Evolutionary conservation across 2,113 vertebrate species (phyloP), one percentile per base, ranked within the genome.

Genomic region (Spermophilus dauricus): DNA sequence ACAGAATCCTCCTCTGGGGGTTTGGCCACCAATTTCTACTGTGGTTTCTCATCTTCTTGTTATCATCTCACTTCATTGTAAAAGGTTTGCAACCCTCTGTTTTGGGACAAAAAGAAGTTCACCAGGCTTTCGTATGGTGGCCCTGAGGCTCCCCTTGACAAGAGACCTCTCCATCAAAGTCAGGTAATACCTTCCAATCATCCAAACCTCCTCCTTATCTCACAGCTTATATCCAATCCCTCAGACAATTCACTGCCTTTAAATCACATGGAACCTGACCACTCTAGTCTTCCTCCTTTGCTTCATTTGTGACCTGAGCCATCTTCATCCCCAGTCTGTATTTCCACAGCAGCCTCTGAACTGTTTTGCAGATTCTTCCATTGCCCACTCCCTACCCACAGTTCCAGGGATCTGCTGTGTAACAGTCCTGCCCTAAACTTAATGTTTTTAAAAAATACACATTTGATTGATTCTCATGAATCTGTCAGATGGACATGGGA

Each of bases 1-100:
- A 85, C 87, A 77, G 18, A 93, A 91, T 87, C 42, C 42, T 81
- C 72, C 78, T 84, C 8, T 69, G 83, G 24, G n/a, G n/a, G 22
- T 65, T 86, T 84, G 65, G 48, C n/a, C 1, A n/a, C 20, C 39
- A 42, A 58, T 24, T 80, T 78, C 91, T 63, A 26, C 67, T 86
- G 56, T 82, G 37, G 45, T 53, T 76, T 88, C 77, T 91, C 45
- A 32, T 69, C 45, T 85, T 85, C 42, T 75, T 72, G 1, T 61
- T 48, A 56, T 28, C 24, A 12, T 67, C 18, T 91, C 13, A 9
- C 8, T 13, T 20, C 3, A 7, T 1, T 5, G 3, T 65, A 32
- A 72, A 11, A 7, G 8, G 8, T 51, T 73, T 3, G 2, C 34
- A 81, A 11, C 0, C 0, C 6, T 78, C 65, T 67, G 24, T 30